phyloP scores from a whole-genome alignment of 2,113 vertebrate species.

The Hoplias malabaricus region DNA sequence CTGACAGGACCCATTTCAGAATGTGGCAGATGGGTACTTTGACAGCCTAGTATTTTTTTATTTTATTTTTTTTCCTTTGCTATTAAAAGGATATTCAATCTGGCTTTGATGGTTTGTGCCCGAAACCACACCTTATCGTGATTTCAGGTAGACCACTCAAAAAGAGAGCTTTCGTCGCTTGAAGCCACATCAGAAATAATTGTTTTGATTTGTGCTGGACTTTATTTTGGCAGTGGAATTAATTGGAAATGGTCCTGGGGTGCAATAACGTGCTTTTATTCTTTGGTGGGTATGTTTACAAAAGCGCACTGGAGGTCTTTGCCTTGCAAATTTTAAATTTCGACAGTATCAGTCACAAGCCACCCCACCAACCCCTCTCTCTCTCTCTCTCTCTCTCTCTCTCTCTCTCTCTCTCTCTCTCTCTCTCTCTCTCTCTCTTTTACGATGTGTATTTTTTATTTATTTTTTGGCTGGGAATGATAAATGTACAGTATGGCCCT shows the following conservation, averaged over 20 bases:
- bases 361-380: slow-evolving; percentile 9
- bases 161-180: slow-evolving; percentile 63
- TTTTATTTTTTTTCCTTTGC: slow-evolving; percentile 61
- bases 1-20: slow-evolving; percentile 69
- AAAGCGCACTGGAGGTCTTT: slow-evolving; percentile 58
- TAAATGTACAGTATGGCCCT: slow-evolving; percentile 65
- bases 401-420: neutral
- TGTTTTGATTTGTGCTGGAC: slow-evolving; percentile 67
- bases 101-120: slow-evolving; percentile 66
- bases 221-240: slow-evolving; percentile 66
- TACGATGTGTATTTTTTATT: too few species aligned
- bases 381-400: slow-evolving; percentile 23
- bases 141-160: slow-evolving; percentile 65
- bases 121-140: slow-evolving; percentile 65
- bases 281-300: slow-evolving; percentile 52
- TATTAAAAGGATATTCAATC: slow-evolving; percentile 76
- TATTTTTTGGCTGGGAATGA: slow-evolving; percentile 51
- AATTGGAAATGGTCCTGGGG: slow-evolving; percentile 62
- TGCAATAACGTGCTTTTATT: slow-evolving; percentile 56
- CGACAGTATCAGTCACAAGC: slow-evolving; percentile 43
- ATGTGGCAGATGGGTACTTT: slow-evolving; percentile 69
- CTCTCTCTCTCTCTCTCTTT: slow-evolving; percentile 31
- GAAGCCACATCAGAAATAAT: slow-evolving; percentile 71
- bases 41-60: slow-evolving; percentile 55
- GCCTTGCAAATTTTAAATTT: slow-evolving; percentile 60